Conservation (phyloP, 1,140 invertebrate species). For the Drosophila pachea region DNA sequence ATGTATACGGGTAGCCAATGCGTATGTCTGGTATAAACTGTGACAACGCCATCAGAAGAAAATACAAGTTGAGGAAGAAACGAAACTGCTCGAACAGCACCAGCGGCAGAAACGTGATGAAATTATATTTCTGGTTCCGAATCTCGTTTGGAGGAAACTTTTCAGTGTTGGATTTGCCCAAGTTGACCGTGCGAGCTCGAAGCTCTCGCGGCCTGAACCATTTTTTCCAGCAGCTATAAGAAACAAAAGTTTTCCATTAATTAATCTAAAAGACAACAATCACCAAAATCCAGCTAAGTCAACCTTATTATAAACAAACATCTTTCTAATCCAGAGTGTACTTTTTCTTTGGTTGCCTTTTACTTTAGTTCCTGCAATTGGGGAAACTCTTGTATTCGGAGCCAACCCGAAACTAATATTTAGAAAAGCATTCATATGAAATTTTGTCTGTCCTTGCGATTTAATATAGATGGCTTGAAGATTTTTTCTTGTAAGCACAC, state of each 20-base stretch:
- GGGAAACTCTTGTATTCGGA: constrained; percentile 1
- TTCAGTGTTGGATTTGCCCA: constrained; percentile 83
- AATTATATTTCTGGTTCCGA: constrained; percentile 98
- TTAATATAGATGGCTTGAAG: not conserved
- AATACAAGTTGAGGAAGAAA: constrained; percentile 99
- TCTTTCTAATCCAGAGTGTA: not conserved
- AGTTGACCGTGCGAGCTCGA: constrained; percentile 83
- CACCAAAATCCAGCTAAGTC: not conserved
- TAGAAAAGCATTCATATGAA: not conserved
- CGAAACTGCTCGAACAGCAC: constrained; percentile 99
- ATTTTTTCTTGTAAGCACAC: not conserved
- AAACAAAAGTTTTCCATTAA: constrained; percentile 2
- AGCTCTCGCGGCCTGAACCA: constrained; percentile 85
- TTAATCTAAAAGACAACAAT: too few species aligned
- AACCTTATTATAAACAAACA: too few species aligned
- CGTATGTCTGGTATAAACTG: constrained; percentile 98
- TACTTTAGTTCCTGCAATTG: not conserved
- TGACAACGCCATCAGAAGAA: constrained; percentile 97
- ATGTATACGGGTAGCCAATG: constrained; percentile 98
- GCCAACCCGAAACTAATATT: not conserved
- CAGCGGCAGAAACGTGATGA: constrained; percentile 97
- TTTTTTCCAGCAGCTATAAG: constrained; percentile 84
- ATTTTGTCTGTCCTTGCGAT: not conserved
- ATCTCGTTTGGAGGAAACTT: constrained; percentile 97
- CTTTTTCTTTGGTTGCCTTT: not conserved